Evolutionary conservation across 2,888 invertebrate species (phyloP), one percentile per base, ranked within the genome.

Genomic region (Sturmia bella): DNA sequence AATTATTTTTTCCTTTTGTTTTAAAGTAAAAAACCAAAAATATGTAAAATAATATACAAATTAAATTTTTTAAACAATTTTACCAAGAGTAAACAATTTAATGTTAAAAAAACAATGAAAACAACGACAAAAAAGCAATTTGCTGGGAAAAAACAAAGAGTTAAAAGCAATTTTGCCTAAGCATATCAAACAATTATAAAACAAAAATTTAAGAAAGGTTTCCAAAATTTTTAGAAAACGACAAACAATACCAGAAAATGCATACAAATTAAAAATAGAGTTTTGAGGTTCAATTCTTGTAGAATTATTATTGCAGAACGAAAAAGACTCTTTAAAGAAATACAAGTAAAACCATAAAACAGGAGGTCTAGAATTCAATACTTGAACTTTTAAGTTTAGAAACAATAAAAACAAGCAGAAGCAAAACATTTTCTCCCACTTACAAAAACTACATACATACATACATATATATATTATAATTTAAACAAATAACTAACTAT

Each of bases 321-420:
- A 68, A 61, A 75, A 85, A 84, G 56, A 63, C 63, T 61, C 56
- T 74, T 41, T 19, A 19, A 66, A 66, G 39, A 57, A 48, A 70
- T 64, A 64, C n/a, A 57, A 78, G 1, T n/a, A 73, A 43, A 56
- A 68, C 54, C 84, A 84, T 6, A 61, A 76, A 78, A 88, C 86
- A 83, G 85, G 85, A 87, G 85, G 87, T 88, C 86, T 87, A 86
- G 69, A 87, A 86, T 57, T 84, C 84, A 39, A 52, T 39, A 12
- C 5, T 32, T 32, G 15, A 24, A 41, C 11, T 3, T 24, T 41
- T 39, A 43, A 43, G 54, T 43, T 66, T 24, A 37, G 3, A 45
- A 70, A 59, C 37, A 37, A 50, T 37, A 17, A 37, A 3, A 21
- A 12, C 7, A 32, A 32, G 9, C 7, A 32, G 9, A 32, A 32